A percentile compares a stretch with the other conserved stretches of the same genome.
Evolutionary conservation across 30 jellyfish, hydroid and myxozoan species (phyloP).

Genomic region (Mastigias papua): DNA sequence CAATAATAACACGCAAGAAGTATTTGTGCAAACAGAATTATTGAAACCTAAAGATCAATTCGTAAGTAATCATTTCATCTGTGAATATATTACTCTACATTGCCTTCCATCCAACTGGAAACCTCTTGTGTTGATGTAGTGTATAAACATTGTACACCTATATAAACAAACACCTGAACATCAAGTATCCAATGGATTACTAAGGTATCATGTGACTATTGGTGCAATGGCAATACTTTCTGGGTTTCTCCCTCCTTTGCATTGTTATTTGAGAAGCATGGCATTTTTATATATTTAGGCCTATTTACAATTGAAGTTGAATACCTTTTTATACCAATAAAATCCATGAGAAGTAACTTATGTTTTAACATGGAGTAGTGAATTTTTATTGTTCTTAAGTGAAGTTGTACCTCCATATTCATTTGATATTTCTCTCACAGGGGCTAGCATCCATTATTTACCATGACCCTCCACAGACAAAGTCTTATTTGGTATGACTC

Average conservation of each 20-base stretch:
- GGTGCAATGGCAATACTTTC: no score
- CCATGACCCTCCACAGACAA: slow-evolving; percentile 71
- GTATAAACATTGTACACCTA: no score
- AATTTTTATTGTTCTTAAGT: background rate
- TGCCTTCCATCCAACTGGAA: no score
- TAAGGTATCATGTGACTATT: no score
- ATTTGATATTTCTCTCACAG: slow-evolving; percentile 8
- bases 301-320: background rate
- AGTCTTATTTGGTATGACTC: slow-evolving; percentile 56
- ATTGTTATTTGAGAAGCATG: background rate
- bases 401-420: background rate
- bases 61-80: slow-evolving; percentile 27
- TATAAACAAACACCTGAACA: no score
- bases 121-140: no score
- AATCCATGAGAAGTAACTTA: background rate
- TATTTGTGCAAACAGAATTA: slow-evolving; percentile 67
- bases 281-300: no score
- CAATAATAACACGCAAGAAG: slow-evolving; percentile 44
- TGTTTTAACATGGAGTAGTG: background rate
- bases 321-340: background rate
- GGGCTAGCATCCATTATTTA: slow-evolving; percentile 62
- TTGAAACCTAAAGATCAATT: slow-evolving; percentile 77
- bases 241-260: no score
- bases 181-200: no score
- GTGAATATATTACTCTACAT: no score